Evolutionary conservation across 2,113 vertebrate genomes (phyloP), one percentile per base, ranked within the genome.

Genomic region (Chloebia gouldiae): DNA sequence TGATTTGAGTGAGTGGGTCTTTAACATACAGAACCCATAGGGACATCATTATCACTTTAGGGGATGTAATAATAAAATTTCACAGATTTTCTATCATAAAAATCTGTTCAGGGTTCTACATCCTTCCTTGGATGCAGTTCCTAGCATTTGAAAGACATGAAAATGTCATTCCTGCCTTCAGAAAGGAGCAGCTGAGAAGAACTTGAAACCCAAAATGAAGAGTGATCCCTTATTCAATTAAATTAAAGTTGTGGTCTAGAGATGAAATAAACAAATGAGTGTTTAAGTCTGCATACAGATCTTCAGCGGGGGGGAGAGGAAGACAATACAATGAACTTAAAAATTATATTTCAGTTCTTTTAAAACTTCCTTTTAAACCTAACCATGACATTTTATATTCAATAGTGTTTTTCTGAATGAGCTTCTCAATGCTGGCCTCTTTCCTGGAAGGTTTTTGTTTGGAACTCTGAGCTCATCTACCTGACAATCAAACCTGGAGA

Each of bases 1-100:
- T 71, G 47, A 30, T 83, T 72, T 80, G 45, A 93, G 50, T 28
- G 50, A 86, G 13, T 2, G 59, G 30, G 21, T 78, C 47, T 63
- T 70, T 71, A 66, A 35, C 13, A 57, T 8, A 50, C 1, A 53
- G 50, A 70, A 60, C 4, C 9, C 64, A 33, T 0, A 35, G 17
- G 25, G 59, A 60, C 13, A 28, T 17, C 0, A 0, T 44, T 60
- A n/a, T 15, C 14, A 30, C 45, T 78, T 86, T 1, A 68, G 16
- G 11, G 50, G 23, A 31, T 16, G 3, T 2, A 68, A 13, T 45
- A 47, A 54, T 5, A 47, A 53, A 70, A 59, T 22, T 20, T 66
- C 78, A 79, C 24, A 37, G 18, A 39, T 66, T 92, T 92, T 45
- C 2, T 28, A 35, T 2, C n/a, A 70, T 42, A 65, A 28, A 85